A percentile compares a stretch with the other conserved stretches of the same genome.
Conservation (phyloP, 2,797 vertebrate species). For the Fistularia tabacaria region DNA sequence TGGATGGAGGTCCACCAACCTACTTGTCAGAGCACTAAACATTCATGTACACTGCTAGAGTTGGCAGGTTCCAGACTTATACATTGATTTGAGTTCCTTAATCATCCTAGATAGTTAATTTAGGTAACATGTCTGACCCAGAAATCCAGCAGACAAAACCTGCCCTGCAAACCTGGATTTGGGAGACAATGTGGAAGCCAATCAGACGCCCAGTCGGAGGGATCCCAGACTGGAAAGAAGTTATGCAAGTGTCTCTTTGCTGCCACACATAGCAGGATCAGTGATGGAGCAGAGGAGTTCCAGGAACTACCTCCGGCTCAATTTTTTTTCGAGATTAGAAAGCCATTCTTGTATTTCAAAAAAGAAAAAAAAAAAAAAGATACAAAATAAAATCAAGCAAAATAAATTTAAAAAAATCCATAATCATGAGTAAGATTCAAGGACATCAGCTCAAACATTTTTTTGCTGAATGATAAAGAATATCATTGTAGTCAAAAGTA, state of each 20-base stretch:
- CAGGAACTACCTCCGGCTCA: conserved; percentile 17
- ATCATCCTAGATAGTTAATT: conserved; percentile 4
- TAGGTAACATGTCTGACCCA: not conserved
- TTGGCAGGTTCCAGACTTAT: not conserved
- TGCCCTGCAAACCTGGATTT: conserved; percentile 26
- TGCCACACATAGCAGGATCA: conserved; percentile 35
- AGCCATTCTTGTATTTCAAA: too few species aligned
- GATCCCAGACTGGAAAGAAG: conserved; percentile 37
- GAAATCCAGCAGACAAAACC: conserved; percentile 12
- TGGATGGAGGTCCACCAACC: conserved; percentile 12
- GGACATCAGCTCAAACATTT: too few species aligned
- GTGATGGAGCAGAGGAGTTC: conserved; percentile 19
- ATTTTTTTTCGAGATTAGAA: too few species aligned
- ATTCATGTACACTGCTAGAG: not conserved
- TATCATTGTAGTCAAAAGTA: too few species aligned
- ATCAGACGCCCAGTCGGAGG: conserved; percentile 29
- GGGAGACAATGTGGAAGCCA: conserved; percentile 16
- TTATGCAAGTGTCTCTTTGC: conserved; percentile 51
- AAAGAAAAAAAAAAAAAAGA: too few species aligned
- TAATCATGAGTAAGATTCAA: too few species aligned
- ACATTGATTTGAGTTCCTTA: not conserved
- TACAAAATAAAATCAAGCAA: too few species aligned
- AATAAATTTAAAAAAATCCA: too few species aligned
- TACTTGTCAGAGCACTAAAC: not conserved
- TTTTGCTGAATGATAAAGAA: too few species aligned